Conservation (phyloP, 1,140 invertebrate genomes). For the Uloborus diversus region DNA sequence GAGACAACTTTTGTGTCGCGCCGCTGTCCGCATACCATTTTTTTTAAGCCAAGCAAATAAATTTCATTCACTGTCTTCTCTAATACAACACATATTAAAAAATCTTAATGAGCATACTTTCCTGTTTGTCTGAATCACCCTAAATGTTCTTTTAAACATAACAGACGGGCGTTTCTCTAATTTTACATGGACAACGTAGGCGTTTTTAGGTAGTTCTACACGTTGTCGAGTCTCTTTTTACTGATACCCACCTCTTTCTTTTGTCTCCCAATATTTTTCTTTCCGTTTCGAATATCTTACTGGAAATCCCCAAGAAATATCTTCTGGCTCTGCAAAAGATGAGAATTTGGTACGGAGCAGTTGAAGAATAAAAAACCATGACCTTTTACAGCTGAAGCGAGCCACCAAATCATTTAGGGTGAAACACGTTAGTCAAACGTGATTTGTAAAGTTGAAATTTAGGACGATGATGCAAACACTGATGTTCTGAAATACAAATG, state of each 20-base stretch:
- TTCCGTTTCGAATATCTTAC: too few relatives aligned
- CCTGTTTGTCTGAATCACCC: not conserved
- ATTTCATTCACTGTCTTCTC: too few relatives aligned
- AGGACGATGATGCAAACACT: too few relatives aligned
- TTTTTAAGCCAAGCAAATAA: too few relatives aligned
- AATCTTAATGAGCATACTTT: constrained; percentile 5
- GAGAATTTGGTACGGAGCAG: not conserved
- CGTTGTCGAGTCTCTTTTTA: not conserved
- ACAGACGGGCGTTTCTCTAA: constrained; percentile 41
- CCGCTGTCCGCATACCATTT: too few relatives aligned
- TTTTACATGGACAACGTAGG: constrained; percentile 34
- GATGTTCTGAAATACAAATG: too few relatives aligned
- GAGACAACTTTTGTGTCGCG: too few relatives aligned
- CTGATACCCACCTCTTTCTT: constrained; percentile 25
- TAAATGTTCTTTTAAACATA: not conserved
- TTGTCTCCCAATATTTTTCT: constrained; percentile 29
- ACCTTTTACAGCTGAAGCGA: not conserved
- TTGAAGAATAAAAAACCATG: not conserved
- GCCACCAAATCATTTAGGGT: not conserved
- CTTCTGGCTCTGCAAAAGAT: not conserved
- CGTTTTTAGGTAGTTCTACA: constrained; percentile 34
- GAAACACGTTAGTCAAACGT: not conserved
- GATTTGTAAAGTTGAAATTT: too few relatives aligned
- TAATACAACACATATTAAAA: too few relatives aligned
- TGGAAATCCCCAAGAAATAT: constrained; percentile 28